Base-by-base conservation (phyloP, 2,888 invertebrate genomes). In the Cistogaster globosa region DNA sequence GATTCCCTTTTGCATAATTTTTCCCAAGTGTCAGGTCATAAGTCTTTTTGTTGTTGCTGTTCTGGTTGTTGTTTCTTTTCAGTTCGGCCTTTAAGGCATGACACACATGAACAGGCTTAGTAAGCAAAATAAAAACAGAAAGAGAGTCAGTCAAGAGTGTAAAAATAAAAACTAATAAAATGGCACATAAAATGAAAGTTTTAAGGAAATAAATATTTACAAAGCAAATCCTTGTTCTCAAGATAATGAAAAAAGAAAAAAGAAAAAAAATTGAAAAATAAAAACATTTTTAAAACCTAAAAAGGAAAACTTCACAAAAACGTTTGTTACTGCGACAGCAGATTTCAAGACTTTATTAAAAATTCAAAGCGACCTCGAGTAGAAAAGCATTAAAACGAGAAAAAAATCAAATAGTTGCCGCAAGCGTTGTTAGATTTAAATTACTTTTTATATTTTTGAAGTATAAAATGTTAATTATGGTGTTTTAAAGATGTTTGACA, bases 21-120 rank as follows among this genome's bases (percentile, higher is more conserved):
- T 83, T 83, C 85, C 83, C 85, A 82, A 86, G 82, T 86, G 85
- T 75, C 82, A 86, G 78, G 85, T 83, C 85, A 83, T 86, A 86
- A 86, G 83, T 83, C 85, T 83, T 86, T 85, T 58, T 26, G 51
- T 75, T 26, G 51, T 75, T 76, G 51, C 60, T 81, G 51, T 26
- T 38, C 42, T 60, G 36, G 45, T 57, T 26, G 67, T 67, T 71
- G 57, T 65, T 76, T 38, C 65, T 65, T 51, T 71, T 58, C 57
- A 48, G 82, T 58, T 65, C 45, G 76, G 82, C 82, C 82, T 78
- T 71, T 74, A 51, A 82, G 75, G 76, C 82, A 83, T 83, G 83
- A 83, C 72, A 83, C 74, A 83, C 78, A 78, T 78, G 83, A 74
- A 68, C 67, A 77, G 69, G 55, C 69, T 62, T 57, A 69, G 72